These are phyloP conservation scores for Masnerella sp. DNA, from an alignment of 2,888 invertebrate species.

Conservation along the genomic window DNA sequence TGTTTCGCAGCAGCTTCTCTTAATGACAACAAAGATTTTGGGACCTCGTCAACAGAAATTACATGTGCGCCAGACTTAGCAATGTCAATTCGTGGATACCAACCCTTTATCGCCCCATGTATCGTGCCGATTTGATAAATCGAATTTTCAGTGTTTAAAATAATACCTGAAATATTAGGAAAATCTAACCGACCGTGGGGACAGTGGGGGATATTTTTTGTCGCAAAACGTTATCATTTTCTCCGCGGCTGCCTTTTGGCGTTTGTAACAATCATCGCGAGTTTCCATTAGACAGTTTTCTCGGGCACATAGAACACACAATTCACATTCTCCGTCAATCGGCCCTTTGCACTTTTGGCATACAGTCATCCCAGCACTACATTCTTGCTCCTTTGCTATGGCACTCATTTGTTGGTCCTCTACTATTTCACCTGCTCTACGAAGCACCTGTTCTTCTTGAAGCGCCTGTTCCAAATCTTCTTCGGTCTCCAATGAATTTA, in stretches of 20 bases:
- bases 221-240: conserved; percentile 6
- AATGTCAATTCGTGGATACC: conserved; percentile 6
- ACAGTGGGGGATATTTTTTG: conserved; percentile 3
- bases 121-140: conserved; percentile 8
- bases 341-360: background rate
- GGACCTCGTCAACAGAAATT: background rate
- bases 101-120: conserved; percentile 11
- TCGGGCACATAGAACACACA: background rate
- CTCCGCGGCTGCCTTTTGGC: conserved; percentile 5
- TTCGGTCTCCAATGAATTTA: conserved; percentile 6
- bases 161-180: background rate
- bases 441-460: background rate
- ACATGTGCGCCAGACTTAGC: background rate
- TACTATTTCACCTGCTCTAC: background rate
- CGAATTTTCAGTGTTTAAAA: background rate
- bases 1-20: conserved; percentile 18
- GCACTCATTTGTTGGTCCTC: background rate
- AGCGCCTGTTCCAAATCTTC: conserved; percentile 14
- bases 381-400: too few species aligned
- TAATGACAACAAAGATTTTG: background rate
- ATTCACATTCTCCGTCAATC: background rate
- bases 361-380: background rate
- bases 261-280: conserved; percentile 4
- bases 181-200: conserved; percentile 12
- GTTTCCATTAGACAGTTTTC: background rate